Evolutionary conservation across 2,888 invertebrate genomes (phyloP), one percentile per base, ranked within the genome.

Genomic region (Diarsia mendica): DNA sequence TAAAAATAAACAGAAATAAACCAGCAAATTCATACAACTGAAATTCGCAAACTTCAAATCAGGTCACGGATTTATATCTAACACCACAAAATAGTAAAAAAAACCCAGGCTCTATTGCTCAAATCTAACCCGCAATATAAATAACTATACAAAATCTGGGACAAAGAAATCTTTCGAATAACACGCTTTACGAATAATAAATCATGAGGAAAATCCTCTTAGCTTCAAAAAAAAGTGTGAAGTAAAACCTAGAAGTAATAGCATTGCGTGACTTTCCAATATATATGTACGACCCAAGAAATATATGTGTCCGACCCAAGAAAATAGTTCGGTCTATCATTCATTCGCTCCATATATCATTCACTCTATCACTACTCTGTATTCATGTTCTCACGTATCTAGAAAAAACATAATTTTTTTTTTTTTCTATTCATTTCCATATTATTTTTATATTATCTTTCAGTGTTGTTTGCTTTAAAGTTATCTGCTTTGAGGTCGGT

Each of bases 121-220:
- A 64, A 3, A 23, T 48, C 11, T 9, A 13, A 6, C 18, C 13
- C 60, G 13, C 4, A 61, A 61, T 61, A 39, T 11, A 4, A 51
- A 49, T 48, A 39, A 11, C 39, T 18, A n/a, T 39, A 2, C 6
- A 3, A 39, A 33, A 79, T n/a, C 18, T 39, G 9, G 8, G 20
- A 51, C 23, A 64, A 0, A 28, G 13, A 44, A 51, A 48, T 65
- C 18, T 51, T 74, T 39, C 20, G n/a, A 53, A 60, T 55, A 8
- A 53, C 39, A 80, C 80, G 64, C 39, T 28, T 53, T 39, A 1
- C 1, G 39, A 61, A 80, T 61, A 80, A 51, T n/a, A 65, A 65
- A 61, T 20, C 13, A 13, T 23, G 3, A 46, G 6, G 13, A 33
- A 44, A 65, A 65, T 53, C 23, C 10, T 46, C 18, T 39, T 51